Percentiles rank a stretch among this genome's conserved stretches.
phyloP scores from a whole-genome alignment of 2,113 vertebrate species.

The Nibea coibor region DNA sequence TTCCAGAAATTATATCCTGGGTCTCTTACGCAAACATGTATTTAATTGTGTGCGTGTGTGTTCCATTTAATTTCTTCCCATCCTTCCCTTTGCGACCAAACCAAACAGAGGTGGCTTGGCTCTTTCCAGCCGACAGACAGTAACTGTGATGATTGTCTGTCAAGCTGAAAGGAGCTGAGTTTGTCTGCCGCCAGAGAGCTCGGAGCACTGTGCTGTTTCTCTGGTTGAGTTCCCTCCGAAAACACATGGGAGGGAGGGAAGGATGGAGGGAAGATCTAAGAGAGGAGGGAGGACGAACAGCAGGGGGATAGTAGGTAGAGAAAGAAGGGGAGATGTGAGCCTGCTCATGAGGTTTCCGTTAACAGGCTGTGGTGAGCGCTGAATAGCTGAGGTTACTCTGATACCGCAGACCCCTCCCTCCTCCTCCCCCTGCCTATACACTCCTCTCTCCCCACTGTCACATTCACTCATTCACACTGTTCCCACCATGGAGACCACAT shows the following conservation, averaged over 20 bases:
- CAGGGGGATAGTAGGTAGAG: conserved; percentile 20
- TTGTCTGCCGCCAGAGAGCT: conserved; percentile 51
- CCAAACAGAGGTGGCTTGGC: conserved; percentile 59
- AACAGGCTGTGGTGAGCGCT: conserved; percentile 64
- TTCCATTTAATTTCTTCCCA: conserved; percentile 31
- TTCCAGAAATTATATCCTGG: conserved; percentile 28
- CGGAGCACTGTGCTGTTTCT: conserved; percentile 31
- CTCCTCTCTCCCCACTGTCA: conserved; percentile 57
- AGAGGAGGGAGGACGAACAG: neutral
- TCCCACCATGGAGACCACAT: conserved; percentile 62
- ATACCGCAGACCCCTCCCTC: conserved; percentile 47
- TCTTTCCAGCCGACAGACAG: conserved; percentile 52
- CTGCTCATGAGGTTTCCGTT: conserved; percentile 70
- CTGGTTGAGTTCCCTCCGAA: conserved; percentile 59
- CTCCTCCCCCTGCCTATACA: conserved; percentile 34
- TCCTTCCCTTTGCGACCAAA: conserved; percentile 45
- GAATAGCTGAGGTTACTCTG: conserved; percentile 65
- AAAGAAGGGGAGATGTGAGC: conserved; percentile 40
- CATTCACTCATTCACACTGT: conserved; percentile 61
- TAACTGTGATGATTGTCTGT: conserved; percentile 61
- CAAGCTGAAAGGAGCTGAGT: conserved; percentile 61
- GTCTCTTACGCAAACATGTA: conserved; percentile 19
- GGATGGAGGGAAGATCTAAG: conserved; percentile 43
- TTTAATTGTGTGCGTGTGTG: conserved; percentile 5
- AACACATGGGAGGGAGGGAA: conserved; percentile 36